phyloP scores from a whole-genome alignment of 2,888 invertebrate species.

The Fabriciana adippe region DNA sequence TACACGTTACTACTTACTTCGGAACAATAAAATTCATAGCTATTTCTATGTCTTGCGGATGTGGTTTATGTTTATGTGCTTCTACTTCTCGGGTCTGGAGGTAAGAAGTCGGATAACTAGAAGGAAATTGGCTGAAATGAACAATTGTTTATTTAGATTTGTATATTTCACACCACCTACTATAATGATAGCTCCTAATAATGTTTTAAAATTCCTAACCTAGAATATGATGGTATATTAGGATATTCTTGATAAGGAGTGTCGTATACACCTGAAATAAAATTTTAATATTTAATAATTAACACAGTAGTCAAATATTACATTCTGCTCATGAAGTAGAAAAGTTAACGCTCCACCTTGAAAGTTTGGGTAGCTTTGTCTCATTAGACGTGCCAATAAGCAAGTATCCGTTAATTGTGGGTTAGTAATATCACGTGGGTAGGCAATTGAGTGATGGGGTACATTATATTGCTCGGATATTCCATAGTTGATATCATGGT shows the following conservation, averaged over 20 bases:
- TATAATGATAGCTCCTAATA: background rate
- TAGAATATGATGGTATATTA: conserved; percentile 37
- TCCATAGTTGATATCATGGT: conserved; percentile 40
- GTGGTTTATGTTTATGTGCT: conserved; percentile 49
- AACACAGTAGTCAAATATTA: background rate
- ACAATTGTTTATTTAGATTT: background rate
- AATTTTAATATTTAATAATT: background rate
- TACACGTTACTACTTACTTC: conserved; percentile 52
- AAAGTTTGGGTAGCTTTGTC: conserved; percentile 53
- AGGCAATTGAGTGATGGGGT: conserved; percentile 22
- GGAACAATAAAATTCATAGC: conserved; percentile 54
- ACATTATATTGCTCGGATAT: conserved; percentile 29
- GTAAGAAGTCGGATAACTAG: conserved; percentile 42
- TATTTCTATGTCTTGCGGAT: conserved; percentile 70
- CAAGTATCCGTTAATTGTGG: conserved; percentile 55
- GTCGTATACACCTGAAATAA: conserved; percentile 50
- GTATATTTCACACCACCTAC: background rate
- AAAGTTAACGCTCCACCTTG: conserved; percentile 49
- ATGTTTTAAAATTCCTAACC: conserved; percentile 20
- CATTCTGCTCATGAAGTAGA: background rate
- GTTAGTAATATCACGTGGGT: conserved; percentile 41
- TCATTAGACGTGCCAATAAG: conserved; percentile 59
- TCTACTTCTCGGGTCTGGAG: conserved; percentile 52
- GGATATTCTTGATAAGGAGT: conserved; percentile 43
- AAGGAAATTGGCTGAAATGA: conserved; percentile 48